These are phyloP conservation scores for Drosophila guanche DNA, from an alignment of 1,140 invertebrate genomes.

Conservation along the genomic window DNA sequence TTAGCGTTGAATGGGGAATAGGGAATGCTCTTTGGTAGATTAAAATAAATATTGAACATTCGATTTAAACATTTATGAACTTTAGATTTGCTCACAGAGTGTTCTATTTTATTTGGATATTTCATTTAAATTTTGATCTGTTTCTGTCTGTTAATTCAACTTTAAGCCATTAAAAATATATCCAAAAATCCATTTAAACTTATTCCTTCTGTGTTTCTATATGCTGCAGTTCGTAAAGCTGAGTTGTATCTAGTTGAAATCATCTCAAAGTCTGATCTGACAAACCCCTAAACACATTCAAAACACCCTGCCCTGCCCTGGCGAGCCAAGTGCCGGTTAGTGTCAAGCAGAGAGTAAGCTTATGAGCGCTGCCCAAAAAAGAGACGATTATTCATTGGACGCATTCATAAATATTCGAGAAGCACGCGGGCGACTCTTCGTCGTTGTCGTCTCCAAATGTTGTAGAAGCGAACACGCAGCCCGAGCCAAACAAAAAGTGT, in stretches of 20 bases:
- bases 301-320: conserved; percentile 35
- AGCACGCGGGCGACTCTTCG: conserved; percentile 55
- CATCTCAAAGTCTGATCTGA: too few species aligned
- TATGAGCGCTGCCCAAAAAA: conserved; percentile 25
- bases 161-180: too few species aligned
- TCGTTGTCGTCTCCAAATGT: conserved; percentile 28
- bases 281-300: conserved; percentile 13
- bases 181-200: too few species aligned
- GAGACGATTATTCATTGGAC: conserved; percentile 58
- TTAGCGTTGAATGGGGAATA: neutral
- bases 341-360: conserved; percentile 14
- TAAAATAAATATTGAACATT: too few species aligned
- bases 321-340: conserved; percentile 33
- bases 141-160: too few species aligned
- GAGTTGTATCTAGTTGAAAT: too few species aligned
- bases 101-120: too few species aligned
- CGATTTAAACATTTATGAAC: too few species aligned
- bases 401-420: conserved; percentile 73
- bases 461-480: conserved; percentile 14
- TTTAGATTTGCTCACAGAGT: too few species aligned
- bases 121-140: too few species aligned
- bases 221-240: too few species aligned
- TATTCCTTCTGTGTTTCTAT: too few species aligned
- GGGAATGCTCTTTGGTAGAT: conserved; percentile 15
- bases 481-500: conserved; percentile 75